Evolutionary conservation across 2,888 invertebrate species (phyloP).

Genomic region (Hypolimnas misippus): DNA sequence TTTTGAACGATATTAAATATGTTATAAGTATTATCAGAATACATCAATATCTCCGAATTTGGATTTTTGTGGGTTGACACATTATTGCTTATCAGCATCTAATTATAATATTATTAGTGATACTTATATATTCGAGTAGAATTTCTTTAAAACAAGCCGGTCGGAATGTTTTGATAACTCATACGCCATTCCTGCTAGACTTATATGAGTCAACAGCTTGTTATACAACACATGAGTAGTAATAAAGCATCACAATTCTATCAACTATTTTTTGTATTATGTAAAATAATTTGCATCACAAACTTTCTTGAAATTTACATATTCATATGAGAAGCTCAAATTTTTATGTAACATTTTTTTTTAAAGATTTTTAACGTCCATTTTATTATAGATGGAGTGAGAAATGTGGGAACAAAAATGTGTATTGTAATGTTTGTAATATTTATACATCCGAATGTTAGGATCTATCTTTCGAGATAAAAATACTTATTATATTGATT

Average conservation of each 20-base stretch:
- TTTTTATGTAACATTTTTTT: constrained; percentile 1
- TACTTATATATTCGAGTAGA: too few species aligned
- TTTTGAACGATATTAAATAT: too few species aligned
- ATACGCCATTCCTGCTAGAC: neutral
- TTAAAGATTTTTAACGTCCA: neutral
- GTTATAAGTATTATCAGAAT: too few species aligned
- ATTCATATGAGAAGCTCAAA: neutral
- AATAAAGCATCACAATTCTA: constrained; percentile 2
- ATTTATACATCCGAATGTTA: neutral
- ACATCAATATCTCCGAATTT: too few species aligned
- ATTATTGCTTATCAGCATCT: too few species aligned
- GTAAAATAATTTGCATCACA: constrained; percentile 6
- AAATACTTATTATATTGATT: too few species aligned
- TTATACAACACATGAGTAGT: neutral
- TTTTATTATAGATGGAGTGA: neutral
- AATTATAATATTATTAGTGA: too few species aligned
- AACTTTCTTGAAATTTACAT: constrained; percentile 1
- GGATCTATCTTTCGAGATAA: neutral
- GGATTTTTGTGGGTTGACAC: too few species aligned
- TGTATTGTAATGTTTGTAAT: neutral
- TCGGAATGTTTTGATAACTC: neutral
- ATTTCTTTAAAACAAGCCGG: neutral
- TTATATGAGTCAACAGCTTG: neutral
- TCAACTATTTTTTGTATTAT: neutral
- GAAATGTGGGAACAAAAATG: neutral